Percentiles rank a stretch among this genome's conserved stretches.
Conservation (phyloP, 1,140 invertebrate genomes). For the Manduca sexta region DNA sequence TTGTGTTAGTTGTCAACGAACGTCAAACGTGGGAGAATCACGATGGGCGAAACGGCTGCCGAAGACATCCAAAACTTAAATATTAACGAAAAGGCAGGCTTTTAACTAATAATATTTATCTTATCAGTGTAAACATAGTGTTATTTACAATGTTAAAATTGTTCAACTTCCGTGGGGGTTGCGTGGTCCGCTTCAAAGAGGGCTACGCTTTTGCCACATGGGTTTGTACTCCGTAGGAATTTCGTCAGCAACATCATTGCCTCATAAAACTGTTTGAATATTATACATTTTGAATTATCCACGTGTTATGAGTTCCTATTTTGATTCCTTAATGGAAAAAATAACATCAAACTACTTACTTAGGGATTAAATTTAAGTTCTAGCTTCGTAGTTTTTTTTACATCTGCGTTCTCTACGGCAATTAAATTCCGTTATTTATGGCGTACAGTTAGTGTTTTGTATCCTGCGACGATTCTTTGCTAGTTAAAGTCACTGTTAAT, state of each 20-base stretch:
- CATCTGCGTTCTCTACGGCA: too few species aligned
- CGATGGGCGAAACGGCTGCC: constrained; percentile 72
- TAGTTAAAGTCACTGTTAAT: too few species aligned
- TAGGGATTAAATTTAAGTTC: too few species aligned
- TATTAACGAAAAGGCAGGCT: constrained; percentile 80
- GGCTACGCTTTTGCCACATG: constrained; percentile 70
- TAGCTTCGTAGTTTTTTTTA: too few species aligned
- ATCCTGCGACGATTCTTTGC: too few species aligned
- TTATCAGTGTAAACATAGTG: constrained; percentile 1
- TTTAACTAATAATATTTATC: constrained; percentile 58
- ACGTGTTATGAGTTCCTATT: too few species aligned
- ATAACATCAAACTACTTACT: too few species aligned
- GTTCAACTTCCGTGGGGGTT: constrained; percentile 69
- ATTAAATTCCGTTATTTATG: too few species aligned
- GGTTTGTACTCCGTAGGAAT: constrained; percentile 68
- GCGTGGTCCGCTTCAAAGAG: constrained; percentile 65
- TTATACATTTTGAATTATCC: too few species aligned
- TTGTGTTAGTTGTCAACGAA: constrained; percentile 29
- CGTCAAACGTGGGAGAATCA: constrained; percentile 29
- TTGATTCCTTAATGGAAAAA: too few species aligned
- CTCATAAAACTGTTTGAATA: not conserved
- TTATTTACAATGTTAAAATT: constrained; percentile 70
- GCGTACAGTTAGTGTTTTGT: too few species aligned
- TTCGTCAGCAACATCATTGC: constrained; percentile 41
- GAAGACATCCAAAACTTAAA: constrained; percentile 74